Percentiles rank a stretch among this genome's conserved stretches.
Conservation (phyloP, 2,797 vertebrate genomes). For the Tympanoctomys barrerae region DNA sequence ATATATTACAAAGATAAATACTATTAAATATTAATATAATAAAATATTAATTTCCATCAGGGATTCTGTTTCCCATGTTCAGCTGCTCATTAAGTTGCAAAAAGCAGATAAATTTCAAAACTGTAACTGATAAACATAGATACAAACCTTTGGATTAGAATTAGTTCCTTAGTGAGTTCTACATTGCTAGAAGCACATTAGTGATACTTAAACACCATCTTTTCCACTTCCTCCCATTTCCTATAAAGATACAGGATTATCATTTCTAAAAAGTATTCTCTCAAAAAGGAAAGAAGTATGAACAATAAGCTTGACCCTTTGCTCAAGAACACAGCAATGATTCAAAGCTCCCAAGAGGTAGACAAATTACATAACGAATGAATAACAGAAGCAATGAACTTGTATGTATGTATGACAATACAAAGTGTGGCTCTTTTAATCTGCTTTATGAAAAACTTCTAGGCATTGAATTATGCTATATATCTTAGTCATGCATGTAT, state of each 20-base stretch:
- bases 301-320: background rate
- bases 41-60: constrained; percentile 55
- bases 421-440: background rate
- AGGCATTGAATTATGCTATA: constrained; percentile 3
- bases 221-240: accelerated
- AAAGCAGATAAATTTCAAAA: constrained; percentile 66
- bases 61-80: background rate
- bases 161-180: constrained; percentile 25
- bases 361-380: constrained; percentile 55
- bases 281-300: background rate
- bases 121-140: constrained; percentile 16
- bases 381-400: constrained; percentile 8
- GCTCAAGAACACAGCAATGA: background rate
- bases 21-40: constrained; percentile 57
- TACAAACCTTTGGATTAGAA: background rate
- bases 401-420: constrained; percentile 3
- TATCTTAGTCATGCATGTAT: background rate
- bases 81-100: constrained; percentile 23
- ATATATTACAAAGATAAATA: constrained; percentile 46
- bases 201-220: background rate
- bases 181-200: background rate
- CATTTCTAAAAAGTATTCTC: background rate
- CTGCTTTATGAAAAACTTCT: constrained; percentile 2
- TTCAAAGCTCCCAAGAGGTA: background rate
- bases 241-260: background rate